These are phyloP conservation scores for Patiria miniata DNA, from an alignment of 35 echinoderm and acorn worm species.

Conservation along the genomic window DNA sequence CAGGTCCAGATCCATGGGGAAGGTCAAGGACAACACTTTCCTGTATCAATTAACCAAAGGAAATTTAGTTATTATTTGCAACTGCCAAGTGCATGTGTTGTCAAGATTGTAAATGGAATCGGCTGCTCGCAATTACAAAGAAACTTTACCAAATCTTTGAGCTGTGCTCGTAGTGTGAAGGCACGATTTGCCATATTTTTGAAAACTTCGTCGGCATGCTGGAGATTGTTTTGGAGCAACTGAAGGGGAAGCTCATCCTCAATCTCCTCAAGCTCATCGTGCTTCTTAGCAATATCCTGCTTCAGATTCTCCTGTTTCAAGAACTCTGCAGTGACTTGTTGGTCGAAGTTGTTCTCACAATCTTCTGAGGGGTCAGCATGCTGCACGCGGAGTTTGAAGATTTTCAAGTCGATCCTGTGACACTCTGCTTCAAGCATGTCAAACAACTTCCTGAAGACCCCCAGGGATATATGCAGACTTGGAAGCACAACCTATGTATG, in stretches of 20 bases:
- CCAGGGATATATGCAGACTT: too few species aligned
- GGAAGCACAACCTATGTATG: too few species aligned
- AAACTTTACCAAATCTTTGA: background rate
- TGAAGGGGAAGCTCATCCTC: background rate
- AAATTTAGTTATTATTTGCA: background rate
- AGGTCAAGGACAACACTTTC: background rate
- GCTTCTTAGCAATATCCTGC: background rate
- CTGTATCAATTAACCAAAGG: background rate
- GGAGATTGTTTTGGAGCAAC: background rate
- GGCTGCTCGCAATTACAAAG: too few species aligned
- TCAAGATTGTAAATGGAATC: too few species aligned
- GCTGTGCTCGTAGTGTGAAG: background rate
- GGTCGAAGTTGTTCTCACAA: background rate
- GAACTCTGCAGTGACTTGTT: background rate
- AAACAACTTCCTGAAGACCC: too few species aligned
- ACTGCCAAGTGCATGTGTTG: too few species aligned
- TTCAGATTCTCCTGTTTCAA: background rate
- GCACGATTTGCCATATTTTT: background rate
- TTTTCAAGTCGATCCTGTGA: background rate
- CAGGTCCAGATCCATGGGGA: background rate
- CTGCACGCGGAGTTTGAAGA: background rate
- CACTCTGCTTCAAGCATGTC: background rate
- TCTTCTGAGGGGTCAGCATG: background rate
- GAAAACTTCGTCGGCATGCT: background rate
- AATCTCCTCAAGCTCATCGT: background rate